phyloP scores from a whole-genome alignment of 2,797 vertebrate species.

The Halcyon leucocephala region DNA sequence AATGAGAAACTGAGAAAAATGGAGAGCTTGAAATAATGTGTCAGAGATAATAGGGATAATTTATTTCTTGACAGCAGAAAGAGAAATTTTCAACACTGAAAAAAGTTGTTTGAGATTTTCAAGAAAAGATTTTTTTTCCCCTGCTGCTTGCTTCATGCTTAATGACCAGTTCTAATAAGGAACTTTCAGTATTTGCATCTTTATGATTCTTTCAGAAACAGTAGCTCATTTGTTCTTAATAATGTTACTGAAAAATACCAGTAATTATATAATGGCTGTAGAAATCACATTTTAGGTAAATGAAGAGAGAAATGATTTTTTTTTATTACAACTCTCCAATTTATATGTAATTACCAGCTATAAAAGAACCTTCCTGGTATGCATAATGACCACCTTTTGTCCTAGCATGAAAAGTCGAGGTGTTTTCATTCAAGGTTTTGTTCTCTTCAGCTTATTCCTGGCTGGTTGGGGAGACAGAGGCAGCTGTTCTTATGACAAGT shows the following conservation, averaged over 20 bases:
- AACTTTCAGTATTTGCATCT: constrained; percentile 80
- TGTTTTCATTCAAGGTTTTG: constrained; percentile 85
- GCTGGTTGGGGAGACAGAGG: constrained; percentile 81
- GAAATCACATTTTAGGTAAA: constrained; percentile 84
- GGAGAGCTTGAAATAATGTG: constrained; percentile 15
- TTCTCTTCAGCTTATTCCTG: constrained; percentile 82
- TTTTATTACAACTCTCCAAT: constrained; percentile 82
- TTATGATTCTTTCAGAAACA: constrained; percentile 77
- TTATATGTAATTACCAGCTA: constrained; percentile 84
- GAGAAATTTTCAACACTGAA: constrained; percentile 37
- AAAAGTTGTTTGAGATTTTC: constrained; percentile 69
- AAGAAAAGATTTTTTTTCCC: constrained; percentile 5
- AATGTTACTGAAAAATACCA: constrained; percentile 81
- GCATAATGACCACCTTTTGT: constrained; percentile 86
- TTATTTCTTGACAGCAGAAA: constrained; percentile 45
- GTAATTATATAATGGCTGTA: constrained; percentile 84
- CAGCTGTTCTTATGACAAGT: constrained; percentile 81
- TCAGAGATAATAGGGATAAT: constrained; percentile 12
- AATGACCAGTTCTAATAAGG: constrained; percentile 67
- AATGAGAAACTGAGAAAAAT: constrained; percentile 9
- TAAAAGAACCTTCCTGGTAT: constrained; percentile 86
- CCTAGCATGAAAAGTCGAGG: constrained; percentile 82
- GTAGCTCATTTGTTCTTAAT: constrained; percentile 78
- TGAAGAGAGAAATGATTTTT: constrained; percentile 83
- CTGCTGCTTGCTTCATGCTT: constrained; percentile 45